Conservation (phyloP, 1,140 invertebrate species). For the Cyclargus thomasi region DNA sequence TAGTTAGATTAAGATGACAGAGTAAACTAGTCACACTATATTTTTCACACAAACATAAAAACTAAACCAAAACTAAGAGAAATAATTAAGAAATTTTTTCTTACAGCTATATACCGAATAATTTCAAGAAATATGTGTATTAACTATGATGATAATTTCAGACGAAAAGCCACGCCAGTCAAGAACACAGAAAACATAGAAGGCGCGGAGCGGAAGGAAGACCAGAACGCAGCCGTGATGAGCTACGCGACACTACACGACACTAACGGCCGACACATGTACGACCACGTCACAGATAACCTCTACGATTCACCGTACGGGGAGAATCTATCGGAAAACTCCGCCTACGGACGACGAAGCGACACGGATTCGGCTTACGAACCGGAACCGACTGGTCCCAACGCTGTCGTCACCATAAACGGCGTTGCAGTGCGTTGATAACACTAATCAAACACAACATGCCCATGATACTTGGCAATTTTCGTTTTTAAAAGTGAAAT, state of each 20-base stretch:
- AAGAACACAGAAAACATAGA: constrained; percentile 92
- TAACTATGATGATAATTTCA: not conserved
- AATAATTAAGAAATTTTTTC: too few relatives aligned
- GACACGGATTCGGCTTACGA: constrained; percentile 77
- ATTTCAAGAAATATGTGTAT: too few relatives aligned
- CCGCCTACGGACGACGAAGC: constrained; percentile 60
- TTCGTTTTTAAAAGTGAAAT: too few relatives aligned
- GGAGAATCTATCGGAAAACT: constrained; percentile 64
- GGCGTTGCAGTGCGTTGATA: constrained; percentile 67
- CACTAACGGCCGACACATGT: constrained; percentile 79
- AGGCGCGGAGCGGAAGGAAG: constrained; percentile 88
- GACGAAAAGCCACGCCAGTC: constrained; percentile 86
- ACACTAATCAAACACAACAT: too few relatives aligned
- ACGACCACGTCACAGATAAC: constrained; percentile 85
- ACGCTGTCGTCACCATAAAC: constrained; percentile 68
- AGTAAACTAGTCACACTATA: too few relatives aligned
- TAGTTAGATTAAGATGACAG: too few relatives aligned
- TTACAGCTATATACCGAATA: too few relatives aligned
- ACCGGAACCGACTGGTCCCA: constrained; percentile 55
- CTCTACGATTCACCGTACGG: constrained; percentile 83
- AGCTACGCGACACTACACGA: constrained; percentile 87
- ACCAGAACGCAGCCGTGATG: constrained; percentile 89
- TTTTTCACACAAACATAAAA: too few relatives aligned
- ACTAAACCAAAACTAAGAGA: too few relatives aligned
- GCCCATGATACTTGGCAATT: too few relatives aligned